phyloP scores from a whole-genome alignment of 2,113 vertebrate species.

The Macroglossus sobrinus region DNA sequence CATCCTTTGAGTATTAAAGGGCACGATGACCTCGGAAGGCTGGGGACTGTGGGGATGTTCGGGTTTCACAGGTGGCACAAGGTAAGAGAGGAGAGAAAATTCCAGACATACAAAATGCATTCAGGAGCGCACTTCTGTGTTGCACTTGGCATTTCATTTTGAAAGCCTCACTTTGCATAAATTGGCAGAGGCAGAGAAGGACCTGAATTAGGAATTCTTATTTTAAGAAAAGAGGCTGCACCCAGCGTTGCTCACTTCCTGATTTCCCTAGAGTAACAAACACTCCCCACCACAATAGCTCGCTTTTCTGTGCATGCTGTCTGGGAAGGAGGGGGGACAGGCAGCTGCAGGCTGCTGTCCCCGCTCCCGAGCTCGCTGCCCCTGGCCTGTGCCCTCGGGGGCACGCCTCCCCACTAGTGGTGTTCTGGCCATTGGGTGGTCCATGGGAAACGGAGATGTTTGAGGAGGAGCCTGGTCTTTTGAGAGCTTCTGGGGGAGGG shows the following conservation, averaged over 20 bases:
- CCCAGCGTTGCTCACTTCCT: slow-evolving; percentile 33
- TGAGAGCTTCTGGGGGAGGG: background rate
- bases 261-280: slow-evolving; percentile 57
- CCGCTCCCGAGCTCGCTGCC: background rate
- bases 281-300: background rate
- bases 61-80: background rate
- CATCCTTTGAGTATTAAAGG: background rate
- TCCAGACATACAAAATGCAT: background rate
- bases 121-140: background rate
- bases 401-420: background rate
- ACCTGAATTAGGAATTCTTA: slow-evolving; percentile 64
- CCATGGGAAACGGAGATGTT: background rate
- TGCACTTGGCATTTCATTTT: background rate
- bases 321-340: background rate
- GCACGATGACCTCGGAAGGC: background rate
- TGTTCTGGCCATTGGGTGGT: background rate
- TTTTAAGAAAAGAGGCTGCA: slow-evolving; percentile 70
- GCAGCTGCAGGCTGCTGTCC: background rate
- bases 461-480: background rate
- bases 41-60: background rate
- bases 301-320: slow-evolving; percentile 1
- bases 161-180: slow-evolving; percentile 51
- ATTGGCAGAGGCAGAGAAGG: slow-evolving; percentile 61
- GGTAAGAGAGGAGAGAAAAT: background rate
- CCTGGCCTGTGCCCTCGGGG: background rate